Evolutionary conservation across 2,888 invertebrate species (phyloP).

Genomic region (Pomacea canaliculata): DNA sequence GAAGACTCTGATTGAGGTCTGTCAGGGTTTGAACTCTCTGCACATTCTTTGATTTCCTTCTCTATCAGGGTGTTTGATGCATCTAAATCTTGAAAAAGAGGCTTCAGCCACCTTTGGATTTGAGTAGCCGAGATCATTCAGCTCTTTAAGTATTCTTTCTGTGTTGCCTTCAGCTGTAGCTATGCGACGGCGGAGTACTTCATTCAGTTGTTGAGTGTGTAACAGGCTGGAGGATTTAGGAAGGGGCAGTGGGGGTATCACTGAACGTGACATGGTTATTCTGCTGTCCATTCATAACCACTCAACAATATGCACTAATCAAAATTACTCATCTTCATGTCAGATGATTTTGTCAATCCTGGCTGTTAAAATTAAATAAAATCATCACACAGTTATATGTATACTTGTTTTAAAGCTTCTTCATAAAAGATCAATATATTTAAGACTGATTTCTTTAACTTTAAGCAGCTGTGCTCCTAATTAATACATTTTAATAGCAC

Average conservation of each 20-base stretch:
- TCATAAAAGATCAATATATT: too few species aligned
- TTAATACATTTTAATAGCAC: too few species aligned
- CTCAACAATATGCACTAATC: too few species aligned
- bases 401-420: too few species aligned
- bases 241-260: slow-evolving; percentile 46
- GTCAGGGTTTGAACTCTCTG: too few species aligned
- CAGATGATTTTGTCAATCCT: too few species aligned
- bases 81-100: slow-evolving; percentile 16
- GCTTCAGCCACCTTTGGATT: background rate
- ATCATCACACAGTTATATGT: too few species aligned
- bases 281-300: too few species aligned
- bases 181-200: slow-evolving; percentile 50
- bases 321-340: too few species aligned
- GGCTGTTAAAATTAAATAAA: too few species aligned
- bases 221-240: slow-evolving; percentile 10
- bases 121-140: slow-evolving; percentile 46
- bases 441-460: too few species aligned
- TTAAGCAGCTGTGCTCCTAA: too few species aligned
- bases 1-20: background rate
- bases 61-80: background rate
- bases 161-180: slow-evolving; percentile 55
- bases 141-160: slow-evolving; percentile 48
- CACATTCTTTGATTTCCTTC: background rate
- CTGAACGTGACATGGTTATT: slow-evolving; percentile 30
- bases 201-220: slow-evolving; percentile 43